phyloP scores from a whole-genome alignment of 1,140 invertebrate species.

The Diprion similis region DNA sequence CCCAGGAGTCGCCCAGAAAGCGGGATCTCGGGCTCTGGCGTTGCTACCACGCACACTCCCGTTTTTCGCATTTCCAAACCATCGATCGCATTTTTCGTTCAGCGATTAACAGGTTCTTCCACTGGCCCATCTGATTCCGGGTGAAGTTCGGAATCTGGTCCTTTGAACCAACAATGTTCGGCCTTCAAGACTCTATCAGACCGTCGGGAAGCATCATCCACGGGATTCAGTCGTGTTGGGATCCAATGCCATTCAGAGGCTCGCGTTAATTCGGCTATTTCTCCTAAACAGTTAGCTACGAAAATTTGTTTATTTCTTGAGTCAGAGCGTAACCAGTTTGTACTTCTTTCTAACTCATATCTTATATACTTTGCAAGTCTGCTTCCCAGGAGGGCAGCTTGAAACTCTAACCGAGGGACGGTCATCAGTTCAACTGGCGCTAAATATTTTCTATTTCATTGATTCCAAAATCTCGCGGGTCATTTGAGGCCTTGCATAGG shows the following conservation, averaged over 20 bases:
- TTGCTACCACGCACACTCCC: no score
- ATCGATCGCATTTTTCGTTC: no score
- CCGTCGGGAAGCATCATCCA: conserved; percentile 32
- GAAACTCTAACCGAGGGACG: conserved; percentile 48
- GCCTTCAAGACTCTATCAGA: neutral
- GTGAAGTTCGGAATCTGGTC: conserved; percentile 27
- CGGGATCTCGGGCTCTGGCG: no score
- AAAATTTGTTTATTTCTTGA: conserved; percentile 46
- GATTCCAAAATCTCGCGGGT: no score
- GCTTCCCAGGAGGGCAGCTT: conserved; percentile 43
- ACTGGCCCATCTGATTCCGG: conserved; percentile 24
- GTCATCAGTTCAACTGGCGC: conserved; percentile 39
- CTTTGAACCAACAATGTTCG: conserved; percentile 28
- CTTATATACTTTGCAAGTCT: conserved; percentile 32
- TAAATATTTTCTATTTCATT: no score
- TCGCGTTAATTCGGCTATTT: conserved; percentile 42
- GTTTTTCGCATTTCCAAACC: no score
- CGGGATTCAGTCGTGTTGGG: conserved; percentile 37
- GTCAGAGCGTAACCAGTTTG: conserved; percentile 38
- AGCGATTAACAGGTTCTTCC: no score
- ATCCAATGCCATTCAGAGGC: conserved; percentile 34
- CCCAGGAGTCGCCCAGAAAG: no score
- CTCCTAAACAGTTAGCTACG: conserved; percentile 48
- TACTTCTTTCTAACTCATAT: conserved; percentile 32
- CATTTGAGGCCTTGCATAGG: no score